These are phyloP conservation scores for Netelia fuscicornis DNA, from an alignment of 2,888 invertebrate genomes.

Conservation along the genomic window DNA sequence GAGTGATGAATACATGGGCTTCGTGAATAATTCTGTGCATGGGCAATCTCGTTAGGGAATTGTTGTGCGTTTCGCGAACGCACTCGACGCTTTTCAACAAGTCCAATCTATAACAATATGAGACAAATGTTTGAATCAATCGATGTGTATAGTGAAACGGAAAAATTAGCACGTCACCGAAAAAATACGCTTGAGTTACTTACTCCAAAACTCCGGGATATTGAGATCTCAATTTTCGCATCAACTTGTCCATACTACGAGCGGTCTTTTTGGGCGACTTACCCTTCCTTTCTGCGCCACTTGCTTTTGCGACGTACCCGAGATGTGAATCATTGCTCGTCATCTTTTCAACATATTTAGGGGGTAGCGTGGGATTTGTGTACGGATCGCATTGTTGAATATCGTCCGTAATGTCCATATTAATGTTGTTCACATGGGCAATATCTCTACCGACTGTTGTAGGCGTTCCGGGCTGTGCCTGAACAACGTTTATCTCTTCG, in stretches of 20 bases:
- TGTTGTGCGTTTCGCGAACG: constrained; percentile 73
- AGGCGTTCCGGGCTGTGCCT: no score
- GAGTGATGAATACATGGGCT: constrained; percentile 64
- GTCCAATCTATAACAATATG: constrained; percentile 70
- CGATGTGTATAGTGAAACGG: no score
- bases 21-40: constrained; percentile 71
- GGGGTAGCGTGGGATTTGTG: background rate
- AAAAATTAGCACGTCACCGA: no score
- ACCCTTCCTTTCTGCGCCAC: background rate
- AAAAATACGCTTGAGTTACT: constrained; percentile 32
- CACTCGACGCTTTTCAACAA: constrained; percentile 71
- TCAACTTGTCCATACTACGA: constrained; percentile 68
- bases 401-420: background rate
- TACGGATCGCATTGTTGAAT: background rate
- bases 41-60: constrained; percentile 71
- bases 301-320: background rate
- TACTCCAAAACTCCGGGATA: constrained; percentile 73
- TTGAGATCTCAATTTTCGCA: constrained; percentile 67
- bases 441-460: background rate
- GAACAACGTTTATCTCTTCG: no score
- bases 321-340: background rate
- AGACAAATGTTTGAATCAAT: no score
- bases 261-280: constrained; percentile 6
- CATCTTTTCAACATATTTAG: background rate
- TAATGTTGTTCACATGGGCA: background rate